A percentile compares a stretch with the other conserved stretches of the same genome.
phyloP scores from a whole-genome alignment of 2,888 invertebrate genomes.

The Endotricha flammealis region DNA sequence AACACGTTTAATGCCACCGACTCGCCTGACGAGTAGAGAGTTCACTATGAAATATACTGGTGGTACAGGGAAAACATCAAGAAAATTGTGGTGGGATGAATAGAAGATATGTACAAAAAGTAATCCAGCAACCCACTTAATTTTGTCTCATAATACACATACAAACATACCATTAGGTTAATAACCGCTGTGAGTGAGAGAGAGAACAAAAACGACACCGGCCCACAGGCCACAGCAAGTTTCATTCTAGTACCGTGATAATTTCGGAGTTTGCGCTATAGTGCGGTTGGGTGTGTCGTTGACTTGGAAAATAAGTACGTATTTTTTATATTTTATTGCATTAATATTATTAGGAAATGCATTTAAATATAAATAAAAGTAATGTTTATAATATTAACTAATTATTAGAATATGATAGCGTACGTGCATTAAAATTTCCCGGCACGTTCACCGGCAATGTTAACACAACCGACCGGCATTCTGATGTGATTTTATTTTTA shows the following conservation, averaged over 20 bases:
- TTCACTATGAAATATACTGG: too few species aligned
- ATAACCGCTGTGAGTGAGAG: constrained; percentile 51
- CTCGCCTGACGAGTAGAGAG: too few species aligned
- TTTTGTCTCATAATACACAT: not conserved
- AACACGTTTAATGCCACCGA: too few species aligned
- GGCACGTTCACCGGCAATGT: constrained; percentile 1
- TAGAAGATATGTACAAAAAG: too few species aligned
- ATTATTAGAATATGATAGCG: not conserved
- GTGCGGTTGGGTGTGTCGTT: constrained; percentile 59
- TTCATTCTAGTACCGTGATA: constrained; percentile 43
- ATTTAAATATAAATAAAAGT: too few species aligned
- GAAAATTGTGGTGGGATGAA: too few species aligned
- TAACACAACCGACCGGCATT: constrained; percentile 4
- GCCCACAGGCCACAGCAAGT: constrained; percentile 49
- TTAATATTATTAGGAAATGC: not conserved
- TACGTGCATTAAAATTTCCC: not conserved
- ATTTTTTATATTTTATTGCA: constrained; percentile 13
- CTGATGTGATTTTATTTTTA: constrained; percentile 55
- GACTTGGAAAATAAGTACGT: constrained; percentile 55
- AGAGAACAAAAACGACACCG: constrained; percentile 56
- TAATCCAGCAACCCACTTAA: not conserved
- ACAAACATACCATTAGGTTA: constrained; percentile 38
- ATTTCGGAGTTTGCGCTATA: constrained; percentile 58
- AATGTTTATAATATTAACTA: not conserved
- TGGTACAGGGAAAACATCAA: too few species aligned